Percentiles rank a stretch among this genome's conserved stretches.
phyloP scores from a whole-genome alignment of 2,113 vertebrate genomes.

The Martes martes region DNA sequence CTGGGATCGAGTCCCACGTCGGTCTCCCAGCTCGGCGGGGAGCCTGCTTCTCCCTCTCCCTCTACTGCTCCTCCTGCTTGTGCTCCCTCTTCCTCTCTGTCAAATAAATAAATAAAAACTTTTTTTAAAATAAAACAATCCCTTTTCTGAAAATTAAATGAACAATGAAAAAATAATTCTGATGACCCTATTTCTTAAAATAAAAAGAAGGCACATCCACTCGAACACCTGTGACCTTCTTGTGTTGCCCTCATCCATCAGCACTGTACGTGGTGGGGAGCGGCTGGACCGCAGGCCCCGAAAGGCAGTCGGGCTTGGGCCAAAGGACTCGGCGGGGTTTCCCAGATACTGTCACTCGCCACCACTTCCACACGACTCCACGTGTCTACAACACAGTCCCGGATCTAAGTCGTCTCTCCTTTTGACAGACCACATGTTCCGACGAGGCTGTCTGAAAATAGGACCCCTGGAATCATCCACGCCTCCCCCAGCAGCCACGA shows the following conservation, averaged over 20 bases:
- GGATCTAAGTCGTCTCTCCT: background rate
- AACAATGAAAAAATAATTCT: background rate
- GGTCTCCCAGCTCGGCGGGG: background rate
- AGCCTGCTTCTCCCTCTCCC: background rate
- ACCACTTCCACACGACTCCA: background rate
- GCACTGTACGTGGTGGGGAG: fast-evolving
- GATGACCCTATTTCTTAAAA: background rate
- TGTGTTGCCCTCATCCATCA: background rate
- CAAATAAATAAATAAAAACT: background rate
- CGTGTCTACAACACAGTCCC: background rate
- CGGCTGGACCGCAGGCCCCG: too few species aligned
- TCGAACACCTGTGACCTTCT: background rate
- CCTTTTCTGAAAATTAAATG: background rate
- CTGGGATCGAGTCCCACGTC: background rate
- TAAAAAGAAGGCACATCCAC: background rate
- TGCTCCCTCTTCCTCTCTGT: background rate
- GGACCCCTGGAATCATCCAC: fast-evolving
- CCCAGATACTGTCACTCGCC: background rate
- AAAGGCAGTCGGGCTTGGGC: background rate
- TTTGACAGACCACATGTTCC: background rate
- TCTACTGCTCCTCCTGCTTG: background rate
- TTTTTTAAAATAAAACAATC: background rate
- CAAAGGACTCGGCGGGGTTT: background rate
- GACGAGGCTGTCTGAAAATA: background rate
- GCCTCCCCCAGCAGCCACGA: background rate